Evolutionary conservation across 2,113 vertebrate species (phyloP), one percentile per base, ranked within the genome.

Genomic region (Alethe diademata): DNA sequence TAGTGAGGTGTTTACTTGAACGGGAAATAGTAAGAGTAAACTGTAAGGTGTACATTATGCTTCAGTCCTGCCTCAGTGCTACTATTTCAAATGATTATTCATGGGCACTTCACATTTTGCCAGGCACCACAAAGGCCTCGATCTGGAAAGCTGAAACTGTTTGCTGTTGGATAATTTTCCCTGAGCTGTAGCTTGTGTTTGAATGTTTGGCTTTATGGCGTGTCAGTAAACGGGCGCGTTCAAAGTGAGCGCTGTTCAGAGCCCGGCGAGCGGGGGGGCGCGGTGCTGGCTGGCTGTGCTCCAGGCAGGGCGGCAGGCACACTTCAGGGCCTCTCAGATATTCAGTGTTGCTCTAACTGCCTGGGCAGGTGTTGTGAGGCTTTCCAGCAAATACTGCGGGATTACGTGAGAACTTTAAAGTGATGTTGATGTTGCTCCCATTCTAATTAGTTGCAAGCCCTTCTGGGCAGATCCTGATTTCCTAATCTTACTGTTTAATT

Each of bases 181-280:
- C 24, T 35, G 48, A 51, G 57, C 56, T 1, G 1, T 70, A 35
- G 26, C 26, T 42, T 62, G n/a, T 24, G 23, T 80, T 93, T 36
- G 72, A n/a, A 28, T 9, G 20, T 60, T 25, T 19, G 22, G 9
- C 67, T 62, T 80, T 45, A 3, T 2, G 33, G 50, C 36, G 38
- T 23, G 38, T 61, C 60, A 35, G 35, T n/a, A 4, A 70, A 13
- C 6, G 29, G 1, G 2, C 20, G 1, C 1, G 1, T 23, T 45
- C 18, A 0, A 4, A 38, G 35, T 8, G 11, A 75, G 67, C 19
- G 2, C 8, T 2, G 31, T 78, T 62, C 10, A 8, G 47, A 5
- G n/a, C 58, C 47, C 13, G 3, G 2, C 4, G 65, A 67, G 4
- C 8, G 60, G 1, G 3, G 13, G 26, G 48, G 8, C 28, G 35